A percentile compares a stretch with the other conserved stretches of the same genome.
phyloP scores from a whole-genome alignment of 2,888 invertebrate species.

The Drosophila planitibia region DNA sequence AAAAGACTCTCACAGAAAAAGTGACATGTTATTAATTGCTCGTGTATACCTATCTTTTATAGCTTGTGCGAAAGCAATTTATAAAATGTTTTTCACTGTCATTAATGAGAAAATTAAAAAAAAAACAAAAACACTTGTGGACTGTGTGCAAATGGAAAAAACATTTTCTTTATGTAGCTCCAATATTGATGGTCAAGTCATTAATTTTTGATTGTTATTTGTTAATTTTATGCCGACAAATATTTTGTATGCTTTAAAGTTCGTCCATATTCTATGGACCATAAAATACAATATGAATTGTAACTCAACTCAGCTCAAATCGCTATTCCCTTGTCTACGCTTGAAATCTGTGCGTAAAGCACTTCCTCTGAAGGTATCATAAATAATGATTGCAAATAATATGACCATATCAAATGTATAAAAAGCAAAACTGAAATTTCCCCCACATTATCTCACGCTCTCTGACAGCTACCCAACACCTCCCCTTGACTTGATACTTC shows the following conservation, averaged over 20 bases:
- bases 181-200: neutral
- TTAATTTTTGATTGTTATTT: neutral
- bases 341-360: neutral
- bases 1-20: neutral
- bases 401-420: slow-evolving; percentile 35
- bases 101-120: neutral
- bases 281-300: neutral
- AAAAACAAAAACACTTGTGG: neutral
- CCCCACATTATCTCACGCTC: slow-evolving; percentile 6
- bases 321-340: neutral
- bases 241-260: neutral
- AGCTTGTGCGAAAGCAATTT: neutral
- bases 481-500: neutral
- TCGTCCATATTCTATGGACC: neutral
- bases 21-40: neutral
- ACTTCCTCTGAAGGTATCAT: slow-evolving; percentile 21
- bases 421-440: slow-evolving; percentile 23
- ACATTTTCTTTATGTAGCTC: neutral
- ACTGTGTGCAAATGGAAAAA: neutral
- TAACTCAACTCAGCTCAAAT: neutral
- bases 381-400: slow-evolving; percentile 64
- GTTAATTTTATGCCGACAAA: neutral
- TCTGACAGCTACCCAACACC: neutral
- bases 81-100: neutral
- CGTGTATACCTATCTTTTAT: neutral